Conservation (phyloP, 2,888 invertebrate genomes). For the Chrysomela aeneicollis region DNA sequence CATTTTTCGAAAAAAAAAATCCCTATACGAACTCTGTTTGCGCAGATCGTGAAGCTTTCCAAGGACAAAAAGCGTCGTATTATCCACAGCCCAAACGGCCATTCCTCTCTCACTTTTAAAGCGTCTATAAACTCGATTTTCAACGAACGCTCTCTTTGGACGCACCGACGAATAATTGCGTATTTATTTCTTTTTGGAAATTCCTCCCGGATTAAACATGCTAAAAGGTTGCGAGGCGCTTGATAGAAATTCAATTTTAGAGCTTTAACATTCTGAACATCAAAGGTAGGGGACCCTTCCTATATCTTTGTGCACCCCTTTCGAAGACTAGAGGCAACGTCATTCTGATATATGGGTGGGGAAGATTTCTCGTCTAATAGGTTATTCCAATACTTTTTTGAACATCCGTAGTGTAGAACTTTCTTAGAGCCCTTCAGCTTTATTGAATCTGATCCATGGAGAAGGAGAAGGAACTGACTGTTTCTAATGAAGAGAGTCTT, state of each 20-base stretch:
- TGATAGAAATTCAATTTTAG: slow-evolving; percentile 55
- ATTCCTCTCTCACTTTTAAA: slow-evolving; percentile 31
- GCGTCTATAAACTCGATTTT: slow-evolving; percentile 48
- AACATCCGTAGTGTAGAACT: too few relatives aligned
- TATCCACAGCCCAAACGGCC: slow-evolving; percentile 23
- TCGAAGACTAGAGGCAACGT: slow-evolving; percentile 21
- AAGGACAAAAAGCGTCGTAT: slow-evolving; percentile 17
- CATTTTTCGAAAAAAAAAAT: too few relatives aligned
- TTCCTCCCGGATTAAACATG: slow-evolving; percentile 54
- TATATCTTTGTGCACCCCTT: slow-evolving; percentile 45
- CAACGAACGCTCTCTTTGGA: slow-evolving; percentile 41
- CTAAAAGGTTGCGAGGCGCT: slow-evolving; percentile 56
- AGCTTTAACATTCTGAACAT: slow-evolving; percentile 54
- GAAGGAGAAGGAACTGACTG: too few relatives aligned
- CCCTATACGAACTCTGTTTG: too few relatives aligned
- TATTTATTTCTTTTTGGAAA: slow-evolving; percentile 54
- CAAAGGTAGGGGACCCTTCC: slow-evolving; percentile 54
- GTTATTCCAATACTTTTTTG: too few relatives aligned
- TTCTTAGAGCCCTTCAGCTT: too few relatives aligned
- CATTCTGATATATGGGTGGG: slow-evolving; percentile 2
- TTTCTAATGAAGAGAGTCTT: too few relatives aligned
- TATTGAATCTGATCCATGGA: too few relatives aligned
- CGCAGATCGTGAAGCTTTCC: too few relatives aligned
- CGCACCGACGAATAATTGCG: slow-evolving; percentile 51
- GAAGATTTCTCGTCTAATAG: too few relatives aligned